phyloP scores from a whole-genome alignment of 37 sponge, comb jelly and placozoan genomes.

The Beroe forskalii region DNA sequence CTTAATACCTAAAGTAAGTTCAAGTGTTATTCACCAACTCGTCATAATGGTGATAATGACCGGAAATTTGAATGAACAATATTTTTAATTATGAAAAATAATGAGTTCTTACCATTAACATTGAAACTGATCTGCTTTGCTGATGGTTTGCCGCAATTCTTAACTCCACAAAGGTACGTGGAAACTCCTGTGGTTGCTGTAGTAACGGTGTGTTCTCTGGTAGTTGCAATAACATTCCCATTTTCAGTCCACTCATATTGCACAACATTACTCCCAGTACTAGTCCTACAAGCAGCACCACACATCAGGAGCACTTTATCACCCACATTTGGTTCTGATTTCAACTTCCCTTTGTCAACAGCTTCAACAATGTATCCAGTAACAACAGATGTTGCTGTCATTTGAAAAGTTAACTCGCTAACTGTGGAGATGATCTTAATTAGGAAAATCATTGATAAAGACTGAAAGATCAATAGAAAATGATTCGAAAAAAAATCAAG shows the following conservation, averaged over 20 bases:
- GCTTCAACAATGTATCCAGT: conserved; percentile 12
- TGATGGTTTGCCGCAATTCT: not conserved
- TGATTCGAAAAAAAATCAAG: no score
- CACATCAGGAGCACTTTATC: conserved; percentile 18
- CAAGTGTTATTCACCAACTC: no score
- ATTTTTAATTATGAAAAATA: no score
- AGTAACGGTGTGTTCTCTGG: not conserved
- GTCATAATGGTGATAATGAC: no score
- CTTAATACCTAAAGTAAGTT: no score
- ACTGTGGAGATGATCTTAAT: not conserved
- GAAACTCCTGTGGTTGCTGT: not conserved
- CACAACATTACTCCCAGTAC: not conserved
- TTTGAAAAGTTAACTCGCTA: not conserved
- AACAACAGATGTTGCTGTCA: not conserved
- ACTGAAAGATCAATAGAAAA: no score
- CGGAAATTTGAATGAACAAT: no score
- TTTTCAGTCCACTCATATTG: conserved; percentile 13
- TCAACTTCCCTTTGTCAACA: not conserved
- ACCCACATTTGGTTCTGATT: not conserved
- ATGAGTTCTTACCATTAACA: no score
- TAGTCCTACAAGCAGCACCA: conserved; percentile 25
- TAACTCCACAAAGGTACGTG: not conserved
- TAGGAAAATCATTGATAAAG: no score
- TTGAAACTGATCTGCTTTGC: no score
- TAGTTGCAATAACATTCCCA: not conserved